Base-by-base conservation (phyloP, 2,113 vertebrate genomes). In the Hypomesus transpacificus region DNA sequence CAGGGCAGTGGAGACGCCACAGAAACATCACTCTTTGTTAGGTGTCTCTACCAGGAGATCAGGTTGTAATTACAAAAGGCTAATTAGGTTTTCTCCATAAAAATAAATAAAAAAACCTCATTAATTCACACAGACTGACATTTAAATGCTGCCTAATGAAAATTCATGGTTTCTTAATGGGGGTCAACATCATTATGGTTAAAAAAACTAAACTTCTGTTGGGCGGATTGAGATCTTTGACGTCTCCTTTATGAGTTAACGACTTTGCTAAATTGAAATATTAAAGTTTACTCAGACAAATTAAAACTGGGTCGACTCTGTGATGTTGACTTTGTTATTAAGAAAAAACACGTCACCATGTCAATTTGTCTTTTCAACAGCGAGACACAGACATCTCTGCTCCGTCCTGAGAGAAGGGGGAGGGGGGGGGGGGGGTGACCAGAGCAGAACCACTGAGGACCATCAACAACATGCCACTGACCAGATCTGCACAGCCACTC, bases 31-130 rank as follows among this genome's bases (percentile, higher is more conserved):
- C 51, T 67, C 54, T 65, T 73, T 70, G 63, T 78, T 63, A 67
- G 22, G 56, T 63, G 54, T 67, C 68, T 66, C 60, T 64, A 73
- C 61, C 69, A 60, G 61, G 26, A 62, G 28, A 69, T 21, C 57
- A 66, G 74, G 8, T n/a, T 9, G 2, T 65, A 76, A 85, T 81
- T 74, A 77, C 20, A 72, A 77, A 73, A 68, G 14, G 57, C 56
- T 72, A 74, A 82, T 80, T 71, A 58, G 17, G 20, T 68, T 78
- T 71, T 74, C 39, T 69, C 58, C 28, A 54, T 77, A 69, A 66
- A 72, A 59, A 69, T 68, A 72, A 59, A 73, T 69, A 69, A 54
- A 73, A 74, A 50, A 21, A 20, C 5, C 2, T 68, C 59, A 79
- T 80, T 71, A 63, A 73, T 59, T 73, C 73, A 71, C 21, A 28